phyloP scores from a whole-genome alignment of 1,140 invertebrate species.

The Cherax quadricarinatus region DNA sequence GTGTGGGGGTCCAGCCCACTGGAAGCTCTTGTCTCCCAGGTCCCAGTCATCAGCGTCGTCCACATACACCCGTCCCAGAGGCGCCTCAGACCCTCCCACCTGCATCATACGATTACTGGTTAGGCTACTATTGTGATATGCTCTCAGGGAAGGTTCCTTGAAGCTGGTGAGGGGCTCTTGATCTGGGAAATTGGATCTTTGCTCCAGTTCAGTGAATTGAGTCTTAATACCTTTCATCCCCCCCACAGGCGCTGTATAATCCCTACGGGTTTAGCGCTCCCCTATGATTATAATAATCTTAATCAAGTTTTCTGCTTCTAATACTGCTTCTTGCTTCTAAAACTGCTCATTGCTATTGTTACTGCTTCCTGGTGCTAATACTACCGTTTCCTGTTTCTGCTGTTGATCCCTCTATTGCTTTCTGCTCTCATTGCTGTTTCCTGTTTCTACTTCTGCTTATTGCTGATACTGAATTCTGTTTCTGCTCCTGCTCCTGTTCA shows the following conservation, averaged over 20 bases:
- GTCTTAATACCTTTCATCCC: too few relatives aligned
- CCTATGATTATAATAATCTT: too few relatives aligned
- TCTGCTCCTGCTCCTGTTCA: too few relatives aligned
- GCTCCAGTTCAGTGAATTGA: too few relatives aligned
- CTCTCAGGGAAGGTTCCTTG: neutral
- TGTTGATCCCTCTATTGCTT: neutral
- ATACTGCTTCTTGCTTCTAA: neutral
- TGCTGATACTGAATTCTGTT: too few relatives aligned
- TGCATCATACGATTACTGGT: neutral
- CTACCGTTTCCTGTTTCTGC: neutral
- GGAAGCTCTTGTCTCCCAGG: slow-evolving; percentile 32
- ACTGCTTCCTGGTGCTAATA: neutral
- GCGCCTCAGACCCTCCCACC: slow-evolving; percentile 29
- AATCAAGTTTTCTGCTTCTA: neutral
- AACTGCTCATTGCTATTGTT: neutral
- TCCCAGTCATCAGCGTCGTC: slow-evolving; percentile 53
- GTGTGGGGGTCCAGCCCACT: slow-evolving; percentile 26
- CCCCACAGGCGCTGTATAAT: too few relatives aligned
- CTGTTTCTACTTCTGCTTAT: too few relatives aligned
- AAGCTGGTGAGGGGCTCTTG: too few relatives aligned
- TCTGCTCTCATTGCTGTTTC: too few relatives aligned
- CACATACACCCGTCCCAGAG: slow-evolving; percentile 33
- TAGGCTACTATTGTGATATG: neutral
- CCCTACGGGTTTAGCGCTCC: too few relatives aligned
- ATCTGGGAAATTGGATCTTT: too few relatives aligned